phyloP scores from a whole-genome alignment of 2,113 vertebrate genomes.

The Pogonocichla stellata region DNA sequence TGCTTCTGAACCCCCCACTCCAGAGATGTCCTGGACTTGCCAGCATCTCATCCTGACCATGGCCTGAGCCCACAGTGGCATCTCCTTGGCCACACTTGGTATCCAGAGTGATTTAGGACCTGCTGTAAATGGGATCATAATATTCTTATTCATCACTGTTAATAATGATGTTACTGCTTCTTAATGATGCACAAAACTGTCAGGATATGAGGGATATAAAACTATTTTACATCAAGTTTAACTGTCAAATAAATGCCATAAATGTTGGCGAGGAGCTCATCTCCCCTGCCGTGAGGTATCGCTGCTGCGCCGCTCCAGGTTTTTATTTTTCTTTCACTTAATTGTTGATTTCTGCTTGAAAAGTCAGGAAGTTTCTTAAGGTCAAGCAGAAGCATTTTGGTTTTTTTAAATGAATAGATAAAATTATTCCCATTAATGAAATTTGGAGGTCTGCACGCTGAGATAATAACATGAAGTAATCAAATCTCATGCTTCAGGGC shows the following conservation, averaged over 20 bases:
- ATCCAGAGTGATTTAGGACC: not conserved
- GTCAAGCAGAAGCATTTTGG: not conserved
- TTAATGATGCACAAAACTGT: constrained; percentile 29
- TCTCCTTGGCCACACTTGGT: not conserved
- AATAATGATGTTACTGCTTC: constrained; percentile 3
- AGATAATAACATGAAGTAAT: constrained; percentile 55
- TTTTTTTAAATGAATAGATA: constrained; percentile 10
- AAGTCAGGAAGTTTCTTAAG: constrained; percentile 16
- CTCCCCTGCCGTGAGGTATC: not conserved
- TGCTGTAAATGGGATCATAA: not conserved
- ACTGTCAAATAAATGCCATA: not conserved
- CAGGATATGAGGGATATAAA: not conserved
- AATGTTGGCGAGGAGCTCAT: not conserved
- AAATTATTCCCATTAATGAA: constrained; percentile 53
- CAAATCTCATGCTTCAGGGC: constrained; percentile 74
- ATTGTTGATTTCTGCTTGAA: constrained; percentile 32
- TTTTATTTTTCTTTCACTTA: not conserved
- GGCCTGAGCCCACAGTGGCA: not conserved
- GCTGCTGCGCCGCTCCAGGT: not conserved
- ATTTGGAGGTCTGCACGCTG: not conserved
- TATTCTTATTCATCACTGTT: not conserved
- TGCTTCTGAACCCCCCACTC: rapidly evolving
- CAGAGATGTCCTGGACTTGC: not conserved
- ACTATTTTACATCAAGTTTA: not conserved
- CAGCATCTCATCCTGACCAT: rapidly evolving